Evolutionary conservation across 2,113 vertebrate genomes (phyloP).

Genomic region (Ancistrus triradiatus): DNA sequence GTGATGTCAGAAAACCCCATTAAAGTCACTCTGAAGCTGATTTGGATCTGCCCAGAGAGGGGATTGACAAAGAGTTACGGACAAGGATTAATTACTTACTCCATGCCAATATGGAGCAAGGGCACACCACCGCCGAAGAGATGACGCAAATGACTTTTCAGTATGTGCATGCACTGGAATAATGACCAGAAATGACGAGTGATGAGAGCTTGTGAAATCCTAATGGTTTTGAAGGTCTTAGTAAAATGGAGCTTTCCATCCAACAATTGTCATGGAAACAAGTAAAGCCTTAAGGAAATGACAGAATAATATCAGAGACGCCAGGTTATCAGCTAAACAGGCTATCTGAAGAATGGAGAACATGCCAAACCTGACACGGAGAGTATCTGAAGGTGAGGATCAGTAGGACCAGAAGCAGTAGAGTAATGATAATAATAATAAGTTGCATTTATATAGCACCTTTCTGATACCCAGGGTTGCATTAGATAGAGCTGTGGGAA

Average conservation of each 20-base stretch:
- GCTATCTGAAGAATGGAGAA: no score
- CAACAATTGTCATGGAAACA: neutral
- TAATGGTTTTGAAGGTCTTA: neutral
- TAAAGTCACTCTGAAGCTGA: slow-evolving; percentile 29
- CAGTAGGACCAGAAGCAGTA: no score
- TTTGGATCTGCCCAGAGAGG: slow-evolving; percentile 31
- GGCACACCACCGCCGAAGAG: neutral
- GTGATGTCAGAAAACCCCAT: slow-evolving; percentile 35
- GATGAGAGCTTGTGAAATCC: neutral
- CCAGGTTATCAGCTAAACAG: no score
- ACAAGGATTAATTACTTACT: slow-evolving; percentile 39
- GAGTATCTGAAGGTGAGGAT: no score
- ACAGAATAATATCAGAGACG: no score
- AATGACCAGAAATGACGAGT: neutral
- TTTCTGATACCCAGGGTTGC: no score
- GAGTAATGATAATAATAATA: no score
- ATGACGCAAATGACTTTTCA: neutral
- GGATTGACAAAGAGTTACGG: slow-evolving; percentile 4
- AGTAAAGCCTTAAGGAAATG: neutral
- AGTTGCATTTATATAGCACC: no score
- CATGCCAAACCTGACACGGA: no score
- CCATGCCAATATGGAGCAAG: slow-evolving; percentile 23
- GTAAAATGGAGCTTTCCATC: neutral
- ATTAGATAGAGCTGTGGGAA: no score
- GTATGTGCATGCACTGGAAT: neutral